Evolutionary conservation across 2,113 vertebrate species (phyloP).

Genomic region (Dasypus novemcinctus): DNA sequence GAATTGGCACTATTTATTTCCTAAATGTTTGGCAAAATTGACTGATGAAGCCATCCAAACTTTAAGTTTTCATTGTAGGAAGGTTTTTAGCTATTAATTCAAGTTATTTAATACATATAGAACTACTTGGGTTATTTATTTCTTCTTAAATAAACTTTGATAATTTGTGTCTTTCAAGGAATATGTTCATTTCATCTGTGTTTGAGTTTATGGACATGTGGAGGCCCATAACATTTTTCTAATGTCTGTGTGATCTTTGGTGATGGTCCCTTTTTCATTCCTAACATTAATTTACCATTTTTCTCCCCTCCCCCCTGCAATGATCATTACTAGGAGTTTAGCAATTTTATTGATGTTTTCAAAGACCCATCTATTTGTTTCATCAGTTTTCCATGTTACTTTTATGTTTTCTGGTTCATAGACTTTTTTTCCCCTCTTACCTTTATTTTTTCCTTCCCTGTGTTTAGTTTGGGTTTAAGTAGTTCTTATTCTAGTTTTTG

Average conservation of each 20-base stretch:
- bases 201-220: background rate
- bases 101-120: background rate
- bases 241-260: background rate
- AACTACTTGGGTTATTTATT: background rate
- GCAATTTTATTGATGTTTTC: background rate
- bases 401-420: background rate
- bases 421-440: background rate
- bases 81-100: background rate
- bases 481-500: constrained; percentile 21
- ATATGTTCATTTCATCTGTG: background rate
- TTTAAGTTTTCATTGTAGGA: background rate
- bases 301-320: background rate
- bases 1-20: background rate
- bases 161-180: background rate
- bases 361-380: background rate
- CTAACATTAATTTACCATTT: background rate
- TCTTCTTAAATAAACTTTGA: background rate
- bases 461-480: background rate
- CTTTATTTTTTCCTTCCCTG: background rate
- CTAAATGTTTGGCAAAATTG: too few species aligned
- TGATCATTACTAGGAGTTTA: background rate
- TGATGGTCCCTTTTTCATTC: background rate
- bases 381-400: background rate
- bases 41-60: background rate
- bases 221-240: background rate